Base-by-base conservation (phyloP, 37 sponge, comb jelly and placozoan species). In the Halisarca cf. caerulea region DNA sequence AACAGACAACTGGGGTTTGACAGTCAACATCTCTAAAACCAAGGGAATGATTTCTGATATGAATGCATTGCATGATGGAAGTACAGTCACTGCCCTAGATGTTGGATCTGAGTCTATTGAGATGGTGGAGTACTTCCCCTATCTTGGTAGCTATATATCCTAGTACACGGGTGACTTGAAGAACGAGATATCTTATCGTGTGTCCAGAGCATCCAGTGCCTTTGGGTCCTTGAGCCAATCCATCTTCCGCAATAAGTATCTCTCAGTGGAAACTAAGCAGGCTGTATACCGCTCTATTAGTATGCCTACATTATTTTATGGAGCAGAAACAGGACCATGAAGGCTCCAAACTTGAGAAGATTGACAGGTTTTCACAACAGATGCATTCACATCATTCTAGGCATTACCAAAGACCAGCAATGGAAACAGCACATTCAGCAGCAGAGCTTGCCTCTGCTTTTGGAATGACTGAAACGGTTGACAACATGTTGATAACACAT, bases 1-100 rank as follows among this genome's bases (percentile, higher is more conserved):
- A 32, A 79, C 86, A 60, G 28, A 24, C 2, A 37, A 32, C n/a
- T 85, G 79, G 86, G 86, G 66, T 9, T 33, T 85, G 30, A 74
- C 61, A 61, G 86, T 78, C 1, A 85, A 79, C 66, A 41, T 47
- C 2, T 1, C n/a, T 35, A 71, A 84, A 40, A 84, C 84, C 43
- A 69, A 69, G 7, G 71, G 71, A 18, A 15, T 69, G 37, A 36
- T 11, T 36, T 20, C 33, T 3, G 71, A 36, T 3, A 36, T 21
- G 37, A 28, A 15, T 3, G 2, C n/a, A 2, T 4, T n/a, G 33
- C 1, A 6, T 35, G 2, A 4, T 21, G 32, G 37, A 15, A 20
- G 17, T 20, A 27, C 27, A 9, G 14, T 64, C 17, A 55, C 17
- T 55, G 17, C 57, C n/a, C n/a, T n/a, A n/a, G n/a, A 55, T 55